phyloP scores from a whole-genome alignment of 2,888 invertebrate genomes.

The Pristionchus entomophagus region DNA sequence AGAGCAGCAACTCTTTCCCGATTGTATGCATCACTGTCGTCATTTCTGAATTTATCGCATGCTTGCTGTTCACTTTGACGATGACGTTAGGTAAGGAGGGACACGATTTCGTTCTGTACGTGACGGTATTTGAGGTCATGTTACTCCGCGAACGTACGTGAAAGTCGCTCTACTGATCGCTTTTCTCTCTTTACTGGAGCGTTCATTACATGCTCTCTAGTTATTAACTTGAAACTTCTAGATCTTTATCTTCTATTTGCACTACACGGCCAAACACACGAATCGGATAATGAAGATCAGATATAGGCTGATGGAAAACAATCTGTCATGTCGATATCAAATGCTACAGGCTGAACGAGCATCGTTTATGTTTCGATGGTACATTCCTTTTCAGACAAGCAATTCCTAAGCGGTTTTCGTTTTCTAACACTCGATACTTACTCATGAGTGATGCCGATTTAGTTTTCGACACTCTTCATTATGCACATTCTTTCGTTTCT shows the following conservation, averaged over 20 bases:
- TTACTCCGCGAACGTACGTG: background rate
- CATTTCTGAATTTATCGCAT: background rate
- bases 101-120: too few species aligned
- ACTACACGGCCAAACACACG: background rate
- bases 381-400: background rate
- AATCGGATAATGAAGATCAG: background rate
- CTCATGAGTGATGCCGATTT: too few species aligned
- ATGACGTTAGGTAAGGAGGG: background rate
- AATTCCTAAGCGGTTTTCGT: too few species aligned
- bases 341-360: background rate
- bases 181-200: background rate
- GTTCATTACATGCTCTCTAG: too few species aligned
- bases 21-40: background rate
- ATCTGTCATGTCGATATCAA: background rate
- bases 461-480: too few species aligned
- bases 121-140: background rate
- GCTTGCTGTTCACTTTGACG: background rate
- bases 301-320: background rate
- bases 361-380: background rate
- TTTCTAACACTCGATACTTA: too few species aligned
- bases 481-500: too few species aligned
- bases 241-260: background rate
- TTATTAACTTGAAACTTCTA: background rate
- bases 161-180: background rate
- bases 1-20: background rate